phyloP scores from a whole-genome alignment of 2,797 vertebrate genomes.

The Eidolon dupreanum region DNA sequence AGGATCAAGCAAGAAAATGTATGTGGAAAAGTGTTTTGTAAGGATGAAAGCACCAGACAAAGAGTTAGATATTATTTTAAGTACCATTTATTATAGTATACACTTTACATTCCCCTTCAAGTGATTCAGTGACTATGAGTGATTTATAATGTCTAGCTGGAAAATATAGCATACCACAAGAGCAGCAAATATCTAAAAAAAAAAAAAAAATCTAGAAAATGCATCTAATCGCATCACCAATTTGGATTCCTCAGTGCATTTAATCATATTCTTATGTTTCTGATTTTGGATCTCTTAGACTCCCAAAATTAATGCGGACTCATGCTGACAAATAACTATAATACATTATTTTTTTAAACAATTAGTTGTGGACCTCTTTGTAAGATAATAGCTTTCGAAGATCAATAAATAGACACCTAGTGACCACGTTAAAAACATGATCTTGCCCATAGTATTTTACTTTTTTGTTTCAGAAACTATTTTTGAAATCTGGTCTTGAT shows the following conservation, averaged over 20 bases:
- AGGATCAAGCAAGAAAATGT: neutral
- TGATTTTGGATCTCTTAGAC: neutral
- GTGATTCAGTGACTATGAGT: neutral
- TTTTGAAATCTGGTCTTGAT: slow-evolving; percentile 27
- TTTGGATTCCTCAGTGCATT: neutral
- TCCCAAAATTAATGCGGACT: neutral
- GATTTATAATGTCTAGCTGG: neutral
- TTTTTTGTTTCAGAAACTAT: neutral
- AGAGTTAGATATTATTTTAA: neutral
- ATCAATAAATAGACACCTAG: neutral
- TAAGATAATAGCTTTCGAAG: neutral
- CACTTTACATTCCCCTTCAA: neutral
- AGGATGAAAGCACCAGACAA: neutral
- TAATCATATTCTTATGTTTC: neutral
- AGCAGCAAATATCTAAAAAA: neutral
- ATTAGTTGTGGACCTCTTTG: neutral
- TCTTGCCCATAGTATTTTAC: neutral
- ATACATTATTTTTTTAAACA: neutral
- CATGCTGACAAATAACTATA: neutral
- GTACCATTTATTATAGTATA: neutral
- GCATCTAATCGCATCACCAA: neutral
- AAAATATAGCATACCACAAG: neutral
- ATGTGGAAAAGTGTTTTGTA: neutral
- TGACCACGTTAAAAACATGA: neutral
- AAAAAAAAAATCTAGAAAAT: neutral